Base-by-base conservation (phyloP, 2,888 invertebrate species). In the Dicycla oo region DNA sequence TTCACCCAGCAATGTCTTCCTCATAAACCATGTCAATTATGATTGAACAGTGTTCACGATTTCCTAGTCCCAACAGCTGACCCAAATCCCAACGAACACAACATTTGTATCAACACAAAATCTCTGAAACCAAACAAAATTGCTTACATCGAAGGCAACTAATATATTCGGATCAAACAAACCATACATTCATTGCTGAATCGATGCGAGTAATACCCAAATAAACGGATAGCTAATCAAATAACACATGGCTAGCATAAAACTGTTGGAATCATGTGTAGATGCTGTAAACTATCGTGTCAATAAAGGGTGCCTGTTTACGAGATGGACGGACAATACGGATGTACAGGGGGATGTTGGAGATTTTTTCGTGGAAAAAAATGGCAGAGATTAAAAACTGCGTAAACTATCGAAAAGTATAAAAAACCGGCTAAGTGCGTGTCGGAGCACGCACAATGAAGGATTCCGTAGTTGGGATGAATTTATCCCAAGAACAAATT, bases 231-330 rank as follows among this genome's bases (percentile, higher is more conserved):
- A 86, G 82, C 82, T 84, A 87, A 87, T 88, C 88, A 88, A 91
- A 91, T 87, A 83, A 53, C 81, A 92, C 90, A 92, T 92, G 92
- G 90, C 91, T 45, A 64, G 72, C 88, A 90, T 92, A 89, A 92
- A 92, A 91, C 88, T 80, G 86, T 72, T 83, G 26, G 80, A 80
- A 69, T 64, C 80, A 74, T 82, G 78, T 80, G 62, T 79, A 82
- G 76, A 81, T 73, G 73, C 58, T 80, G 83, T 88, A 87, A 88
- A 88, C 87, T 74, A 78, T 70, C 83, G 72, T 70, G 83, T 84
- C 88, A 85, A 88, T 86, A 88, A 87, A 88, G 88, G 88, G 83
- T 80, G 69, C 75, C 73, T 89, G 88, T 88, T 88, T 88, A 87
- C 79, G 74, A 51, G 79, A 82, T 51, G 68, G 63, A 80, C 72